phyloP scores from a whole-genome alignment of 2,888 invertebrate genomes.

The Rhamnusium bicolor region DNA sequence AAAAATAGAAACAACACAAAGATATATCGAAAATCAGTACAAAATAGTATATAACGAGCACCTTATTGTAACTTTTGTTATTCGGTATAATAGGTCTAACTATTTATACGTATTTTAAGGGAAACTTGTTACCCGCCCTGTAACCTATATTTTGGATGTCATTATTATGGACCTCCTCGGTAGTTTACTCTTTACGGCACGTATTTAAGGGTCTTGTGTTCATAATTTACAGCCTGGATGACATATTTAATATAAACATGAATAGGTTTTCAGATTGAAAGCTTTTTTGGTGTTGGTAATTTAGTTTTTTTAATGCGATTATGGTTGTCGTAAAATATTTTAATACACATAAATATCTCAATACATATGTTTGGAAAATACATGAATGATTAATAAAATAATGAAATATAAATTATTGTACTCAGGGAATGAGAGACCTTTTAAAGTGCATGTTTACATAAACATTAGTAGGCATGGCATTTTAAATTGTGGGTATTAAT shows the following conservation, averaged over 20 bases:
- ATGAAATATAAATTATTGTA: neutral
- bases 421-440: neutral
- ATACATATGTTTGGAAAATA: neutral
- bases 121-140: neutral
- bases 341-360: slow-evolving; percentile 23
- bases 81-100: too few species aligned
- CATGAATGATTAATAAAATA: slow-evolving; percentile 6
- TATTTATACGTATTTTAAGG: too few species aligned
- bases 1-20: too few species aligned
- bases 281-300: slow-evolving; percentile 28
- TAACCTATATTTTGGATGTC: neutral
- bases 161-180: slow-evolving; percentile 12
- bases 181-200: slow-evolving; percentile 19
- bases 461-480: neutral
- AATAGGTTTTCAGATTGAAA: slow-evolving; percentile 17
- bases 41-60: too few species aligned
- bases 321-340: slow-evolving; percentile 23
- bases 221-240: slow-evolving; percentile 21
- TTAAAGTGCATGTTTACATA: neutral
- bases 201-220: slow-evolving; percentile 17
- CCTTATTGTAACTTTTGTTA: too few species aligned
- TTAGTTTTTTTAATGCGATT: slow-evolving; percentile 19
- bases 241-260: slow-evolving; percentile 30
- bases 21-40: too few species aligned
- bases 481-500: neutral